Percentiles rank a stretch among this genome's conserved stretches.
Conservation (phyloP, 2,797 vertebrate species). For the Artibeus lituratus region DNA sequence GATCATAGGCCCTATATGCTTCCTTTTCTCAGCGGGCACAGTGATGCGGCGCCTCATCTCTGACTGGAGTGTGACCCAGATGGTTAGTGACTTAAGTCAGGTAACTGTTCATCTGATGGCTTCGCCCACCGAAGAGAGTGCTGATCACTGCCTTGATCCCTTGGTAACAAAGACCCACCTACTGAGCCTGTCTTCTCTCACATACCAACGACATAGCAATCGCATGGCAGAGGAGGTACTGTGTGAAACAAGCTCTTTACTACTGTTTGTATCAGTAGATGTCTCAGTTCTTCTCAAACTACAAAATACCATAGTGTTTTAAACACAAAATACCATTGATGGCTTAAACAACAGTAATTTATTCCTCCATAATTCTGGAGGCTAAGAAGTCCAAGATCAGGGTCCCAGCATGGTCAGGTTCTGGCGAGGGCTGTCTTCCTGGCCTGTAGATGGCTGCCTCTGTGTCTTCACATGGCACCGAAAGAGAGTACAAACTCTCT, state of each 20-base stretch:
- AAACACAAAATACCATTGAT: not conserved
- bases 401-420: not conserved
- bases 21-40: conserved; percentile 88
- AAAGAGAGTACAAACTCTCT: not conserved
- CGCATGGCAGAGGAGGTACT: conserved; percentile 90
- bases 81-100: conserved; percentile 95
- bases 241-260: not conserved
- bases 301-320: not conserved
- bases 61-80: conserved; percentile 98
- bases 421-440: not conserved
- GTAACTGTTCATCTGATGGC: conserved; percentile 98
- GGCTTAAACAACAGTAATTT: not conserved
- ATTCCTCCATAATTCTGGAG: not conserved
- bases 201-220: conserved; percentile 96
- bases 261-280: not conserved
- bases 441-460: not conserved
- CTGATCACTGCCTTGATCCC: conserved; percentile 93
- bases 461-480: not conserved
- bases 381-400: not conserved
- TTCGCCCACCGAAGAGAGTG: conserved; percentile 94
- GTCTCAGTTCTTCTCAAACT: not conserved
- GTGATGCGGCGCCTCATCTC: conserved; percentile 99
- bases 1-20: not conserved
- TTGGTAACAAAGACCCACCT: conserved; percentile 97
- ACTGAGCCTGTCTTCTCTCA: conserved; percentile 94